These are phyloP conservation scores for Dallia pectoralis DNA, from an alignment of 2,797 vertebrate species.

Conservation along the genomic window DNA sequence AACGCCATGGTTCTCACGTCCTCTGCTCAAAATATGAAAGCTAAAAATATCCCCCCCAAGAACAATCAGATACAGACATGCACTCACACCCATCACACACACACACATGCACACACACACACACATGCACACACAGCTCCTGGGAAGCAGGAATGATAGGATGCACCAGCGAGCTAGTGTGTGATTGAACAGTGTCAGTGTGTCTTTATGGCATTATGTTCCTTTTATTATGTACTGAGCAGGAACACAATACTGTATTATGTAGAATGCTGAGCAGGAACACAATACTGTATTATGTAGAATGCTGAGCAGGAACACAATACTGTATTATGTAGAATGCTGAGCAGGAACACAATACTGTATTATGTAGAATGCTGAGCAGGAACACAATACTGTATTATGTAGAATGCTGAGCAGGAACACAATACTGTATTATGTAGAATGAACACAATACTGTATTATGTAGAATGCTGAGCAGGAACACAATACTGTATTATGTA, in stretches of 20 bases:
- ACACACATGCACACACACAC: background rate
- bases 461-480: no score
- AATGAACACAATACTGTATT: no score
- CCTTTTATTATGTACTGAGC: background rate
- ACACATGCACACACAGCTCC: background rate
- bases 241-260: background rate
- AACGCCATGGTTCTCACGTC: conserved; percentile 37
- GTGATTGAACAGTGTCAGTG: conserved; percentile 50
- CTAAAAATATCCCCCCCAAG: conserved; percentile 43
- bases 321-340: no score
- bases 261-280: background rate
- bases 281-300: no score
- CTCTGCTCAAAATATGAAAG: conserved; percentile 19
- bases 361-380: no score
- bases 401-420: no score
- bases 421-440: no score
- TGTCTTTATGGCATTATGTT: conserved; percentile 60
- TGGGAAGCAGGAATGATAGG: conserved; percentile 31
- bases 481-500: no score
- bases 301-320: no score
- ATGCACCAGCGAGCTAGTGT: conserved; percentile 8
- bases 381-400: no score
- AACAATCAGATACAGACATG: conserved; percentile 25
- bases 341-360: no score
- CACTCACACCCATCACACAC: background rate